Evolutionary conservation across 1,140 invertebrate genomes (phyloP).

Genomic region (Drosophila lacertosa): DNA sequence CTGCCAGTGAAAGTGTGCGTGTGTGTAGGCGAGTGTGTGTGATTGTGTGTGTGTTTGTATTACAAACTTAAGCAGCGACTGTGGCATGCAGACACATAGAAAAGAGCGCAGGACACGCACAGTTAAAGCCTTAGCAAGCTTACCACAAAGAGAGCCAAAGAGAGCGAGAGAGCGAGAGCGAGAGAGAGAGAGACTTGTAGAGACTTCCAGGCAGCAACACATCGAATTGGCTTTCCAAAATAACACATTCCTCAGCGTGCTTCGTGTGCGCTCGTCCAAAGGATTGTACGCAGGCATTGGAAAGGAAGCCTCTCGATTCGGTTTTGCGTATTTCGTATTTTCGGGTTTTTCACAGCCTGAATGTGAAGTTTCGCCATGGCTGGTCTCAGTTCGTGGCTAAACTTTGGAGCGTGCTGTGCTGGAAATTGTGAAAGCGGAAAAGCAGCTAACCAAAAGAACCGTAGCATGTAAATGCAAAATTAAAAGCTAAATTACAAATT

Average conservation of each 20-base stretch:
- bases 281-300: conserved; percentile 70
- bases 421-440: conserved; percentile 66
- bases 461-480: conserved; percentile 36
- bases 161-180: conserved; percentile 8
- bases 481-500: conserved; percentile 23
- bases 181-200: conserved; percentile 25
- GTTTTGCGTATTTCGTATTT: conserved; percentile 28
- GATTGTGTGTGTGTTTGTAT: not conserved
- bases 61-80: not conserved
- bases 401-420: conserved; percentile 80
- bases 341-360: conserved; percentile 43
- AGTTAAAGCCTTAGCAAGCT: conserved; percentile 41
- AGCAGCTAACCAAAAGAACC: conserved; percentile 18
- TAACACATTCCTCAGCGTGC: conserved; percentile 63
- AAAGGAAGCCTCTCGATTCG: conserved; percentile 47
- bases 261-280: conserved; percentile 49
- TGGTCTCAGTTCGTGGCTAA: conserved; percentile 79
- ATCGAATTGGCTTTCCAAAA: conserved; percentile 61
- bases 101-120: conserved; percentile 46
- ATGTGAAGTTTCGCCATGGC: conserved; percentile 55
- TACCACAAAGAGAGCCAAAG: conserved; percentile 27
- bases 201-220: conserved; percentile 53
- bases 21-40: not conserved
- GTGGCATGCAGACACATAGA: conserved; percentile 5
- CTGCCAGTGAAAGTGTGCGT: not conserved